These are phyloP conservation scores for Eretmochelys imbricata DNA, from an alignment of 2,113 vertebrate genomes.

Conservation along the genomic window DNA sequence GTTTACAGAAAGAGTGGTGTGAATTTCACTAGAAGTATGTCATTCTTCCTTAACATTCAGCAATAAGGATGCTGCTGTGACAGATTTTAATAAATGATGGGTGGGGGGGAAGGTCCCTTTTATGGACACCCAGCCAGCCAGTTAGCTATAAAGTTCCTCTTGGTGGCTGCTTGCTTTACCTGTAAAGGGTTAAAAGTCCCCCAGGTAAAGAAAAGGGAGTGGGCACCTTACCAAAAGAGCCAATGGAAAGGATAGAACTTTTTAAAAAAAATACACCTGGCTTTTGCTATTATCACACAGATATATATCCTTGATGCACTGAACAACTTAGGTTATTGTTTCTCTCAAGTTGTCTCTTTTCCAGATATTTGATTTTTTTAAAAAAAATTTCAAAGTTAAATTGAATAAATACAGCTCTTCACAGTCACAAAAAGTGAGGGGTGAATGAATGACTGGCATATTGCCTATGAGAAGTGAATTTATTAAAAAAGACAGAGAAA, in stretches of 20 bases:
- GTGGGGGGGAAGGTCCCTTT: no score
- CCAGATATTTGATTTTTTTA: background rate
- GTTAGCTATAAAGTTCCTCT: no score
- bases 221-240: no score
- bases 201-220: no score
- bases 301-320: background rate
- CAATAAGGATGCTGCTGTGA: background rate
- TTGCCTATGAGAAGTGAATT: background rate
- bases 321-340: slow-evolving; percentile 26
- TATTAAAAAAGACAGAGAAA: background rate
- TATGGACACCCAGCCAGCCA: no score
- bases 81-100: background rate
- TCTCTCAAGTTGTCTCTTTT: slow-evolving; percentile 22
- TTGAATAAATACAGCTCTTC: background rate
- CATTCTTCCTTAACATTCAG: background rate
- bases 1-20: background rate
- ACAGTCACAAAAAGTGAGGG: background rate
- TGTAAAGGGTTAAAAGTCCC: no score
- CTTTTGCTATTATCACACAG: background rate
- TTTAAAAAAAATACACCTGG: no score
- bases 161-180: no score
- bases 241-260: no score
- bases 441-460: background rate
- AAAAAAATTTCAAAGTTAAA: slow-evolving; percentile 41
- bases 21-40: slow-evolving; percentile 8